These are phyloP conservation scores for Antigone vipio DNA, from an alignment of 2,113 vertebrate genomes.

Conservation along the genomic window DNA sequence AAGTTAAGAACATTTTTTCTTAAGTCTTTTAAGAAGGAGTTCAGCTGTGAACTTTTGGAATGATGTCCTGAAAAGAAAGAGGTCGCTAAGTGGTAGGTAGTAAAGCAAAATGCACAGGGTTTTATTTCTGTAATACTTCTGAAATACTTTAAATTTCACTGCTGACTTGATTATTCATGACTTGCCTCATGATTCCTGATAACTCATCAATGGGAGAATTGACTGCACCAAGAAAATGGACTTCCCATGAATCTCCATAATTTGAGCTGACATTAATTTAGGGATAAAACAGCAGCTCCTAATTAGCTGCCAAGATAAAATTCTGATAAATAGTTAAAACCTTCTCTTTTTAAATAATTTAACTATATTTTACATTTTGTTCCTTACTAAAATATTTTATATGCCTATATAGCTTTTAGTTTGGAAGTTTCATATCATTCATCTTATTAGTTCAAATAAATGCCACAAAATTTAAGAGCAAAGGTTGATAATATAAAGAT, in stretches of 20 bases:
- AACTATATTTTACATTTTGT: background rate
- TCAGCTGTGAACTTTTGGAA: background rate
- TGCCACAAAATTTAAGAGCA: slow-evolving; percentile 18
- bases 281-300: background rate
- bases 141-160: background rate
- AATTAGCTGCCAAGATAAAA: slow-evolving; percentile 37
- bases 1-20: background rate
- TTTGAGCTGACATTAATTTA: slow-evolving; percentile 14
- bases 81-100: background rate
- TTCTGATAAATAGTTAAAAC: background rate
- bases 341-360: background rate
- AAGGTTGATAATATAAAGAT: background rate
- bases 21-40: background rate
- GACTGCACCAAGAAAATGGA: background rate
- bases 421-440: background rate
- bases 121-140: background rate
- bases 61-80: background rate
- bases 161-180: background rate
- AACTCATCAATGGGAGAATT: background rate
- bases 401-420: background rate
- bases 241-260: background rate
- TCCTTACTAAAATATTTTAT: background rate
- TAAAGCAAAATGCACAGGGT: background rate
- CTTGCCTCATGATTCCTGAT: background rate
- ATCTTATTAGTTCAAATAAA: slow-evolving; percentile 36